Conservation (phyloP, 2,797 vertebrate genomes). For the Lateolabrax maculatus region DNA sequence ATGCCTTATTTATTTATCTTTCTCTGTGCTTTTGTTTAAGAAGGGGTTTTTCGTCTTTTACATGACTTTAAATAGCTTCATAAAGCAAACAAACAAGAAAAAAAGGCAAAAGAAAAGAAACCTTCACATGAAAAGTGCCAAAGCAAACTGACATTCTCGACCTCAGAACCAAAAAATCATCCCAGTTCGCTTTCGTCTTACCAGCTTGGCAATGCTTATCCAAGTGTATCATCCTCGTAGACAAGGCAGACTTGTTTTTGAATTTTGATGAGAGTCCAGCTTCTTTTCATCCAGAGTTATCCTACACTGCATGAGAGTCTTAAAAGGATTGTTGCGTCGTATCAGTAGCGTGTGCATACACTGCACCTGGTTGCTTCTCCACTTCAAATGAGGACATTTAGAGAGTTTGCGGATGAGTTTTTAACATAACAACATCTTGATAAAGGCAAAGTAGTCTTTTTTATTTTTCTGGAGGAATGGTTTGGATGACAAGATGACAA, state of each 20-base stretch:
- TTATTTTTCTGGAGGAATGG: neutral
- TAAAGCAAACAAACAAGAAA: slow-evolving; percentile 50
- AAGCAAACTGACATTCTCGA: slow-evolving; percentile 72
- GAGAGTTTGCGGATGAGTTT: slow-evolving; percentile 26
- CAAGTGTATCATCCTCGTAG: slow-evolving; percentile 40
- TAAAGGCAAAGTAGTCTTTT: slow-evolving; percentile 19
- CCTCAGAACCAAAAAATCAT: slow-evolving; percentile 37
- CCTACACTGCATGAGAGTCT: slow-evolving; percentile 57
- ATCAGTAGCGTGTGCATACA: slow-evolving; percentile 48
- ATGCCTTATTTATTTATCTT: slow-evolving; percentile 34
- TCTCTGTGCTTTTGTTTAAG: slow-evolving; percentile 67
- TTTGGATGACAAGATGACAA: slow-evolving; percentile 14
- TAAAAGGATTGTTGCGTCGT: slow-evolving; percentile 79
- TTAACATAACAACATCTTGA: slow-evolving; percentile 11
- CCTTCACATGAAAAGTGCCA: slow-evolving; percentile 68
- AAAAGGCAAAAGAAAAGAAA: slow-evolving; percentile 69
- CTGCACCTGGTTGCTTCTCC: slow-evolving; percentile 55
- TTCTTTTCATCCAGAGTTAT: slow-evolving; percentile 38
- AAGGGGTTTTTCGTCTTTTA: slow-evolving; percentile 21
- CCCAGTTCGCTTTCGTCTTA: slow-evolving; percentile 34
- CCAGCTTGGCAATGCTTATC: slow-evolving; percentile 67
- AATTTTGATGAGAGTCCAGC: slow-evolving; percentile 49
- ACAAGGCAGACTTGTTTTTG: slow-evolving; percentile 61
- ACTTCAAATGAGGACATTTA: slow-evolving; percentile 44
- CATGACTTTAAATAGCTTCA: slow-evolving; percentile 48